phyloP scores from a whole-genome alignment of 2,113 vertebrate species.

The Trachemys scripta region DNA sequence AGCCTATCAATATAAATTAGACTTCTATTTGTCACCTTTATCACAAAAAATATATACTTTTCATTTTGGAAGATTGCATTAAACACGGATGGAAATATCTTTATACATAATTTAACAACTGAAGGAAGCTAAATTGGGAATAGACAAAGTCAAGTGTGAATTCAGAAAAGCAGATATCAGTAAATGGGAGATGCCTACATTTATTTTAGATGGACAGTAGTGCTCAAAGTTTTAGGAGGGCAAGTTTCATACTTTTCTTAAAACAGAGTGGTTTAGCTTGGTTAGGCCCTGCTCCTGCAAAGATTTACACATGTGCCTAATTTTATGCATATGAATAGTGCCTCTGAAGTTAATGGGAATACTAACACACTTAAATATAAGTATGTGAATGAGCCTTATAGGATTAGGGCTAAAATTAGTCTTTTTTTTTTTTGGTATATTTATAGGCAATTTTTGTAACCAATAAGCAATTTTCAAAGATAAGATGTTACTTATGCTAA shows the following conservation, averaged over 20 bases:
- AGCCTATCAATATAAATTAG: neutral
- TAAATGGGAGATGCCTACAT: neutral
- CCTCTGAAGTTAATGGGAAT: neutral
- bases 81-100: neutral
- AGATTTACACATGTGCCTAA: neutral
- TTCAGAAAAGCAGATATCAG: neutral
- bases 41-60: neutral
- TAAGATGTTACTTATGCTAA: neutral
- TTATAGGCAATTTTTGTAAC: neutral
- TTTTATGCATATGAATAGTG: neutral
- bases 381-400: neutral
- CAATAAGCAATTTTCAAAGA: neutral
- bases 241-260: neutral
- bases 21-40: conserved; percentile 19
- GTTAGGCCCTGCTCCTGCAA: neutral
- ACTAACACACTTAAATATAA: neutral
- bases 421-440: neutral
- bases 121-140: neutral
- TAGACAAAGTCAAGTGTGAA: neutral
- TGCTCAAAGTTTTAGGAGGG: neutral
- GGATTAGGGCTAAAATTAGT: neutral
- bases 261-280: neutral
- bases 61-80: conserved; percentile 20
- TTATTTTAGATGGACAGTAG: neutral
- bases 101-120: conserved; percentile 13